Percentiles rank a stretch among this genome's conserved stretches.
Conservation (phyloP, 2,113 vertebrate genomes). For the Pituophis catenifer region DNA sequence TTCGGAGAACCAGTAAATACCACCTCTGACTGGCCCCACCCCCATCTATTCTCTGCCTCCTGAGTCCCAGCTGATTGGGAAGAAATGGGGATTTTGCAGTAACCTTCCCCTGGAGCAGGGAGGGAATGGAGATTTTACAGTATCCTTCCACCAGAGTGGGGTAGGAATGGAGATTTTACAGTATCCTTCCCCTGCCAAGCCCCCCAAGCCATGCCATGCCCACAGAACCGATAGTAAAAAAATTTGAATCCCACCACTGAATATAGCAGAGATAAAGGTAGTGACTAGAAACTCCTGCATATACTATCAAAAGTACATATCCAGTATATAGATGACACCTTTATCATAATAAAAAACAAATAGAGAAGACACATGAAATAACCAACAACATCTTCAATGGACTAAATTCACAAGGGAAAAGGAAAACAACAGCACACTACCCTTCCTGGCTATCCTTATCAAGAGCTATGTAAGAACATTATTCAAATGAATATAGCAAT, state of each 20-base stretch:
- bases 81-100: no score
- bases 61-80: no score
- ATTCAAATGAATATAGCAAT: not conserved
- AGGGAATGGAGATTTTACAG: no score
- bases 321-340: not conserved
- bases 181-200: no score
- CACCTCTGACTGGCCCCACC: no score
- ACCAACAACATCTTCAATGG: not conserved
- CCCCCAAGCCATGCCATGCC: no score
- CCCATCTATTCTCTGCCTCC: no score
- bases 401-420: not conserved
- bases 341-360: not conserved
- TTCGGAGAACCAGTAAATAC: no score
- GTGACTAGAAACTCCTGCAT: not conserved
- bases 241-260: not conserved
- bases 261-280: not conserved
- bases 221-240: no score
- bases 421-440: not conserved
- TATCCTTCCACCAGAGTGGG: no score
- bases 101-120: no score
- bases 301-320: not conserved
- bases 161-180: no score
- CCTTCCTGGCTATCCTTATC: not conserved
- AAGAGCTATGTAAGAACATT: not conserved
- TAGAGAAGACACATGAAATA: not conserved